These are phyloP conservation scores for Drosophila siamana DNA, from an alignment of 2,888 invertebrate genomes.

Conservation along the genomic window DNA sequence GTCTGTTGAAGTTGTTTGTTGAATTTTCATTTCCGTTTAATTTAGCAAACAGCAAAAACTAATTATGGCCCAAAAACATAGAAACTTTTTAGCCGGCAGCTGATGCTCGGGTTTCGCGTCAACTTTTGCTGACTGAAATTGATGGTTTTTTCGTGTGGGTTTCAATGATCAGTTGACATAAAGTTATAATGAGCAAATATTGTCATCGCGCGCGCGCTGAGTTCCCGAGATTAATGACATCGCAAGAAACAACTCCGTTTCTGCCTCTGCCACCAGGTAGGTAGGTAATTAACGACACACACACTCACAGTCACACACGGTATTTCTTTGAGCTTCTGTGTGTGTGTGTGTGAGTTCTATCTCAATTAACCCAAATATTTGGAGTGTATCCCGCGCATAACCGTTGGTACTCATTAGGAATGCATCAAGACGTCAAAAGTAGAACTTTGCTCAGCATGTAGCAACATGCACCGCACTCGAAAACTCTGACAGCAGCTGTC, in stretches of 20 bases:
- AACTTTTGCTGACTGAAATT: slow-evolving; percentile 30
- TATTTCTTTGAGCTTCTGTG: background rate
- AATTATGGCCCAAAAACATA: slow-evolving; percentile 37
- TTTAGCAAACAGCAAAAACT: slow-evolving; percentile 40
- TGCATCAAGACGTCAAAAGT: slow-evolving; percentile 43
- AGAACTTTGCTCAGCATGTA: slow-evolving; percentile 18
- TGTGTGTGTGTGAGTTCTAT: slow-evolving; percentile 5
- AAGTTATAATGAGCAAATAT: slow-evolving; percentile 48
- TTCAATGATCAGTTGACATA: slow-evolving; percentile 38
- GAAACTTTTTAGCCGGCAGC: slow-evolving; percentile 16
- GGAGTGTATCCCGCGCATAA: slow-evolving; percentile 10
- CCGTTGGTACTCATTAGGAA: slow-evolving; percentile 35
- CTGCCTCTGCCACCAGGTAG: slow-evolving; percentile 28
- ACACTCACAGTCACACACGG: background rate
- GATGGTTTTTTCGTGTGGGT: slow-evolving; percentile 23
- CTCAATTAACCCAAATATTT: slow-evolving; percentile 40
- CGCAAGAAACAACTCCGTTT: slow-evolving; percentile 11
- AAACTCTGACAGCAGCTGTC: slow-evolving; percentile 40
- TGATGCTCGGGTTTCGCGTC: slow-evolving; percentile 11
- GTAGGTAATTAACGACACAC: slow-evolving; percentile 20
- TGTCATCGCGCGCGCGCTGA: slow-evolving; percentile 35
- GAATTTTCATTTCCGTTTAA: slow-evolving; percentile 45
- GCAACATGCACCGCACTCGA: slow-evolving; percentile 22
- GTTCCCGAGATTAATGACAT: slow-evolving; percentile 35
- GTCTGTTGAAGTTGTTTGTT: slow-evolving; percentile 4